Base-by-base conservation (phyloP, 2,113 vertebrate genomes). In the Peromyscus polionotus region DNA sequence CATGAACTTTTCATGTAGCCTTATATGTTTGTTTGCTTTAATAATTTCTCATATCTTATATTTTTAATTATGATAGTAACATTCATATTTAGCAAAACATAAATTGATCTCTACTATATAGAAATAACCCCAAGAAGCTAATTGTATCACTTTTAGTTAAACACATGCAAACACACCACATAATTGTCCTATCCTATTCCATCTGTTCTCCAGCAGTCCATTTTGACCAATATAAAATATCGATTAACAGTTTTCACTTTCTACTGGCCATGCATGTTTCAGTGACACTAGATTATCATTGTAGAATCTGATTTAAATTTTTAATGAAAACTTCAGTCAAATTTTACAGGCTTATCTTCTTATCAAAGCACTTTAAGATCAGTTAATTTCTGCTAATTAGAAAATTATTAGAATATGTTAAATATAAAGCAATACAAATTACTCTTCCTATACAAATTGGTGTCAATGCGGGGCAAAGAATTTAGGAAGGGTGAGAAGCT, bases 211-310 rank as follows among this genome's bases (percentile, higher is more conserved):
- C 11, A 6, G 5, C 20, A 57, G 42, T 92, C n/a, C 80, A 65
- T 90, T n/a, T 96, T 81, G n/a, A 51, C 12, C 1, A 5, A 85
- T 28, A 90, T n/a, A 28, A 51, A 95, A 57, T 7, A 88, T 48
- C 3, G 16, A 73, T 24, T 81, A 90, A 68, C 4, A 31, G 45
- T 4, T 88, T 33, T 72, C 54, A 88, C 12, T 91, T 96, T 26
- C 6, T 36, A 54, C 63, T 81, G 7, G 7, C 59, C 73, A 81
- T 76, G 28, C 36, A 3, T 83, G 54, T 63, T 28, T 70, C 67
- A 79, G 26, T 83, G n/a, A 95, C 54, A 87, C 80, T 83, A 65
- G 17, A 5, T 84, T 33, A 90, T 87, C 61, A 79, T 94, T 95
- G 90, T 84, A 36, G 92, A 96, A 73, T 80, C 26, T 65, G 33